phyloP scores from a whole-genome alignment of 1,140 invertebrate genomes.

The Lepidurus couesii region DNA sequence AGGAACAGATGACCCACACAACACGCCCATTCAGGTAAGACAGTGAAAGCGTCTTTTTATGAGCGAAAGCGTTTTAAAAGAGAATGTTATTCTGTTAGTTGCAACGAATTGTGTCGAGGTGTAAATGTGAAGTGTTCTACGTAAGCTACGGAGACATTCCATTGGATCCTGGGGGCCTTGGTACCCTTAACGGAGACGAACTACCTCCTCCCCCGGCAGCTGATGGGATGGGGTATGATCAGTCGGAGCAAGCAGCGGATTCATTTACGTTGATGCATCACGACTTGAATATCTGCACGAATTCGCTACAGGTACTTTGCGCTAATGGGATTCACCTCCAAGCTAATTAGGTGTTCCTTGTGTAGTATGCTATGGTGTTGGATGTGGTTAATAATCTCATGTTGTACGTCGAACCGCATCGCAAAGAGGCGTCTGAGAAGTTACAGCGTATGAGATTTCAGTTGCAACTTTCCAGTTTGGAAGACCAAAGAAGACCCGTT shows the following conservation, averaged over 20 bases:
- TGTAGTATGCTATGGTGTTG: conserved; percentile 86
- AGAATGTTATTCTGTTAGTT: conserved; percentile 52
- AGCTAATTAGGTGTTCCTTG: conserved; percentile 13
- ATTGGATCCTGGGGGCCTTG: conserved; percentile 59
- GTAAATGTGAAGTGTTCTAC: conserved; percentile 97
- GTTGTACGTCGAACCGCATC: conserved; percentile 90
- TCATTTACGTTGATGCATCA: conserved; percentile 98
- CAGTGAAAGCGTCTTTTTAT: conserved; percentile 8
- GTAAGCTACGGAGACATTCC: conserved; percentile 82
- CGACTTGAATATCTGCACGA: conserved; percentile 94
- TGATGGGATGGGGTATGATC: conserved; percentile 59
- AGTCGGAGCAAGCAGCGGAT: conserved; percentile 81
- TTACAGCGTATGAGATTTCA: conserved; percentile 89
- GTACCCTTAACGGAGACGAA: conserved; percentile 29
- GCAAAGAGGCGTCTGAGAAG: conserved; percentile 83
- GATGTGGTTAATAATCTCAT: conserved; percentile 96
- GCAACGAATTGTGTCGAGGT: conserved; percentile 92
- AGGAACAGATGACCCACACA: conserved; percentile 56
- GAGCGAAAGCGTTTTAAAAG: conserved; percentile 27
- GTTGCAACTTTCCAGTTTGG: conserved; percentile 77
- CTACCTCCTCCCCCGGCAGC: conserved; percentile 49
- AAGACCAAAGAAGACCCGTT: conserved; percentile 86
- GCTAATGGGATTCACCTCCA: conserved; percentile 28
- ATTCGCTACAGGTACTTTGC: conserved; percentile 68
- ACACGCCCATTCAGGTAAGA: conserved; percentile 47